phyloP scores from a whole-genome alignment of 2,797 vertebrate genomes.

The Caiman crocodilus region DNA sequence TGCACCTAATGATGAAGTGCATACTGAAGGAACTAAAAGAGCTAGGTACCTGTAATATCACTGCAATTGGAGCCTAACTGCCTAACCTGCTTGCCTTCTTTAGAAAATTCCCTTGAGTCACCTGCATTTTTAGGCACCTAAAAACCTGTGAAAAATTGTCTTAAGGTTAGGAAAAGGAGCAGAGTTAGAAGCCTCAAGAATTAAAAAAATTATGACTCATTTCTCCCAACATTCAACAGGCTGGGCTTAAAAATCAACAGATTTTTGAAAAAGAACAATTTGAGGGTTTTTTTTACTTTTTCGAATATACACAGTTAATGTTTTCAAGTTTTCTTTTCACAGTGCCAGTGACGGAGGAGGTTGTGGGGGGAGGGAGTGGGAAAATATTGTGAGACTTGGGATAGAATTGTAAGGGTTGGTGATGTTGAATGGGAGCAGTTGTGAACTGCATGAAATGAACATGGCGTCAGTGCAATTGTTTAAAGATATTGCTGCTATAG shows the following conservation, averaged over 20 bases:
- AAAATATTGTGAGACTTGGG: neutral
- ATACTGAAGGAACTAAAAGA: constrained; percentile 32
- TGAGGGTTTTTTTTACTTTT: neutral
- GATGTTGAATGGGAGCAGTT: neutral
- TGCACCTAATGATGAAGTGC: constrained; percentile 22
- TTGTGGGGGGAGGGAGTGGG: neutral
- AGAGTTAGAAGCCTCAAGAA: neutral
- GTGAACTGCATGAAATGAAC: neutral
- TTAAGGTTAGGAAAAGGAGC: neutral
- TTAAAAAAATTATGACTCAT: neutral
- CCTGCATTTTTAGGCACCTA: constrained; percentile 40
- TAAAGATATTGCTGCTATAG: neutral
- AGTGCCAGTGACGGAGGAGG: neutral
- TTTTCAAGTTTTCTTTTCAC: neutral
- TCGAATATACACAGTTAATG: neutral
- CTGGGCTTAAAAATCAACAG: too few species aligned
- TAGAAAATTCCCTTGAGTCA: constrained; percentile 57
- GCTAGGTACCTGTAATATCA: constrained; percentile 38
- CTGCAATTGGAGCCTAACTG: neutral
- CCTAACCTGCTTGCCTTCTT: constrained; percentile 65
- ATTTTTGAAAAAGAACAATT: neutral
- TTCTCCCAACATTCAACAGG: too few species aligned
- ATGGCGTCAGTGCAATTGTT: neutral
- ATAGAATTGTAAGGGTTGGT: neutral
- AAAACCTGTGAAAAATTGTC: constrained; percentile 34